phyloP scores from a whole-genome alignment of 1,140 invertebrate genomes.

The Pseudomyrmex pallidus region DNA sequence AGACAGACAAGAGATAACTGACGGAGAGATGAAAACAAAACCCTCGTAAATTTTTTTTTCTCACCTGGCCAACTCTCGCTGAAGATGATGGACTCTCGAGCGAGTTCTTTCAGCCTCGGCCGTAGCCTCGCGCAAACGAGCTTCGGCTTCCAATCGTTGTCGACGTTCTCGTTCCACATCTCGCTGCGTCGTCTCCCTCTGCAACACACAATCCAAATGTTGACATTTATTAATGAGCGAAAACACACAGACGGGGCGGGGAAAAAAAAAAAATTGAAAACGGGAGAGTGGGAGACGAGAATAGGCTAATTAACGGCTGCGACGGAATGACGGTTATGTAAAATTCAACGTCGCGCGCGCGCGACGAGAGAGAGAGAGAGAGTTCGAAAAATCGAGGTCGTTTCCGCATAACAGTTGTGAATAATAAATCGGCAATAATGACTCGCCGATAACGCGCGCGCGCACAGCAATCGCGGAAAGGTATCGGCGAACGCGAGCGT shows the following conservation, averaged over 20 bases:
- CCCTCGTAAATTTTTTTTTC: constrained; percentile 38
- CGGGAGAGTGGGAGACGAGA: neutral
- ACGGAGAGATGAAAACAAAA: neutral
- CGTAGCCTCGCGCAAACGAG: constrained; percentile 85
- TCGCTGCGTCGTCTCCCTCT: constrained; percentile 87
- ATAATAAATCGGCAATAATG: constrained; percentile 56
- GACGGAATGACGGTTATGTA: constrained; percentile 24
- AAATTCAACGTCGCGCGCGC: constrained; percentile 43
- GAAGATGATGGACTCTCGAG: constrained; percentile 86
- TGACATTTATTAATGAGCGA: constrained; percentile 49
- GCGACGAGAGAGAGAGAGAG: neutral
- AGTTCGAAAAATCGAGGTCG: constrained; percentile 18
- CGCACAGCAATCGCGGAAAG: constrained; percentile 31
- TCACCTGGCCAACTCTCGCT: constrained; percentile 87
- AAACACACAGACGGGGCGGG: neutral
- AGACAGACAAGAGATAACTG: too few relatives aligned
- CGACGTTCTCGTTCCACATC: constrained; percentile 87
- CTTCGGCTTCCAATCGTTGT: constrained; percentile 86
- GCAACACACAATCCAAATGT: constrained; percentile 77
- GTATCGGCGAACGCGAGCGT: constrained; percentile 19
- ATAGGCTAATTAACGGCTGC: constrained; percentile 36
- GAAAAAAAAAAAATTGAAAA: neutral
- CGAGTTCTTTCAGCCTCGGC: constrained; percentile 86
- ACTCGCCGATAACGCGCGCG: constrained; percentile 29
- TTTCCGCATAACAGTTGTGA: constrained; percentile 29